phyloP scores from a whole-genome alignment of 2,888 invertebrate species.

The Amphimallon solstitiale region DNA sequence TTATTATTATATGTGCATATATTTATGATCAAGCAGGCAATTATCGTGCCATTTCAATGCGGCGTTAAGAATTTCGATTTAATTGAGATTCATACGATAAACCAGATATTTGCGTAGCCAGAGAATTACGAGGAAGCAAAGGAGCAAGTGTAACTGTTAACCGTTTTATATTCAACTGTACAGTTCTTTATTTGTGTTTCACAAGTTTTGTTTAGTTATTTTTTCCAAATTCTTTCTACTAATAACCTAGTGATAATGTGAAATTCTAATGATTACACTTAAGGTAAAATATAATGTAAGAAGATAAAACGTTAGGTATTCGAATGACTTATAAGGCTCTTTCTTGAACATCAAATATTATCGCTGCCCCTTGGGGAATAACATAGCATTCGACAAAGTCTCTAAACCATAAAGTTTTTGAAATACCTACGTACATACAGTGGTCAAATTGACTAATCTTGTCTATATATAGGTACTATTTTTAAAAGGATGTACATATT shows the following conservation, averaged over 20 bases:
- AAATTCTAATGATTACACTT: neutral
- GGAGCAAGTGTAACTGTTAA: conserved; percentile 11
- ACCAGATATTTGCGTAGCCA: too few relatives aligned
- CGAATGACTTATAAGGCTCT: too few relatives aligned
- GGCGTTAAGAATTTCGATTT: conserved; percentile 8
- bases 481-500: too few relatives aligned
- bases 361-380: too few relatives aligned
- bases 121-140: neutral
- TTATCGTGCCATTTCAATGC: neutral
- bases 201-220: neutral
- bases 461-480: too few relatives aligned
- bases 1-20: neutral
- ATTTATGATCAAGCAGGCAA: conserved; percentile 5
- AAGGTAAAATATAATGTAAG: neutral
- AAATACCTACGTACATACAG: too few relatives aligned
- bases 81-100: conserved; percentile 11
- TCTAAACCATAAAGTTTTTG: too few relatives aligned
- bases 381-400: too few relatives aligned
- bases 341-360: too few relatives aligned
- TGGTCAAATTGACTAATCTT: too few relatives aligned
- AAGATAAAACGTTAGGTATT: too few relatives aligned
- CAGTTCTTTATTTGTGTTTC: neutral
- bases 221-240: neutral
- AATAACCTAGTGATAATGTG: neutral
- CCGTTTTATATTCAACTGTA: conserved; percentile 5